Conservation (phyloP, 2,888 invertebrate genomes). For the Caradrina clavipalpis region DNA sequence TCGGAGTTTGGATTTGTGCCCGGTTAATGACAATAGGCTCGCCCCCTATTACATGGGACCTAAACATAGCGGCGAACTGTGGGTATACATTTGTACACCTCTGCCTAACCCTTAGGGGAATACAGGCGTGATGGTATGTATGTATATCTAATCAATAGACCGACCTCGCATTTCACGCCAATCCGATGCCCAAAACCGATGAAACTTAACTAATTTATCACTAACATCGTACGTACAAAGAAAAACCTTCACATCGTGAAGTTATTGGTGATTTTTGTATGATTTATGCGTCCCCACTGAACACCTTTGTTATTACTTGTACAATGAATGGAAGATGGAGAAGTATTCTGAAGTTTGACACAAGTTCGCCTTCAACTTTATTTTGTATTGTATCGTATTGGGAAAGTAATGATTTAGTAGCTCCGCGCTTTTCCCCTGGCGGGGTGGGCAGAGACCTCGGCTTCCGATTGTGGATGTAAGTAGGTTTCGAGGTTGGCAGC, state of each 20-base stretch:
- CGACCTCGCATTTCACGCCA: not conserved
- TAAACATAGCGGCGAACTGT: no score
- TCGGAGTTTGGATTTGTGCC: no score
- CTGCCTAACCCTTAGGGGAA: no score
- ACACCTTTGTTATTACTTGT: constrained; percentile 46
- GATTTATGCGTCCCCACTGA: constrained; percentile 63
- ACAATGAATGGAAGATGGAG: constrained; percentile 57
- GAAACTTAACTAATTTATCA: constrained; percentile 54
- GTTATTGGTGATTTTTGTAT: constrained; percentile 64
- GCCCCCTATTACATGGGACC: no score
- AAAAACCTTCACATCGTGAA: constrained; percentile 45
- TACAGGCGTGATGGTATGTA: no score
- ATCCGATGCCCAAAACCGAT: constrained; percentile 35
- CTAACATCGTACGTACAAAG: constrained; percentile 30
- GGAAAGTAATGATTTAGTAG: constrained; percentile 58
- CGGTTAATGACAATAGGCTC: no score
- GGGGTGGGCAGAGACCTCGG: constrained; percentile 9
- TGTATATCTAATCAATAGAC: constrained; percentile 27
- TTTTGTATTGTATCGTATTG: constrained; percentile 57
- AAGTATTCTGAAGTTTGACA: constrained; percentile 44
- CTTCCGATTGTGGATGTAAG: constrained; percentile 7
- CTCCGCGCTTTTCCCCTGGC: constrained; percentile 22
- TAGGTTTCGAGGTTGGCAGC: not conserved
- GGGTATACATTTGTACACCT: no score
- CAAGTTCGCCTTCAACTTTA: constrained; percentile 52